phyloP scores from a whole-genome alignment of 2,113 vertebrate genomes.

The Circaetus cinerascens region DNA sequence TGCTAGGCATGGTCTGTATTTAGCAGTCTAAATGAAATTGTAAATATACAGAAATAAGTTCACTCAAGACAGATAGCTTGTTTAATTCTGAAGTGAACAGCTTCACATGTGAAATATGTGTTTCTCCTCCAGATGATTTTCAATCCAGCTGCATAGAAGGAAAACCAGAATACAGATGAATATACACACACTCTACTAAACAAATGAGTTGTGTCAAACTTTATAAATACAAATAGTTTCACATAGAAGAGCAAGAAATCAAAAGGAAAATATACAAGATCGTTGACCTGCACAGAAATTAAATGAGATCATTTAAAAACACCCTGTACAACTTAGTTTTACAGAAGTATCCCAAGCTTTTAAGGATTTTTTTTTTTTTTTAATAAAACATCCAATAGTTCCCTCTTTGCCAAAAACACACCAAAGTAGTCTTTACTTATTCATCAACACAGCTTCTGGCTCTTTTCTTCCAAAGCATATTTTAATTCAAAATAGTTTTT shows the following conservation, averaged over 20 bases:
- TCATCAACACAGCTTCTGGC: not conserved
- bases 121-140: not conserved
- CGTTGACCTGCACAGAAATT: not conserved
- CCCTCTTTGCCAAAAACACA: not conserved
- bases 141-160: not conserved
- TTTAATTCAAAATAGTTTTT: not conserved
- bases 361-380: not conserved
- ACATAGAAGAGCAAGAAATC: not conserved
- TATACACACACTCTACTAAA: not conserved
- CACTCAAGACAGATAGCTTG: not conserved
- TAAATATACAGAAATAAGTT: not conserved
- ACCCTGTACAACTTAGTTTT: not conserved
- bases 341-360: not conserved
- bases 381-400: not conserved
- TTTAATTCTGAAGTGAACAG: not conserved
- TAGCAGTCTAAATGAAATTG: not conserved
- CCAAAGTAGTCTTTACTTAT: not conserved
- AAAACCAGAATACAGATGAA: not conserved
- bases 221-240: not conserved
- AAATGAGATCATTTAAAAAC: not conserved
- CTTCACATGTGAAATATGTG: not conserved
- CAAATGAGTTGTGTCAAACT: not conserved
- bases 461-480: not conserved
- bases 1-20: slow-evolving; percentile 78
- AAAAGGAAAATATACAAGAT: not conserved